Conservation (phyloP, 2,113 vertebrate species). For the Anas platyrhynchos region DNA sequence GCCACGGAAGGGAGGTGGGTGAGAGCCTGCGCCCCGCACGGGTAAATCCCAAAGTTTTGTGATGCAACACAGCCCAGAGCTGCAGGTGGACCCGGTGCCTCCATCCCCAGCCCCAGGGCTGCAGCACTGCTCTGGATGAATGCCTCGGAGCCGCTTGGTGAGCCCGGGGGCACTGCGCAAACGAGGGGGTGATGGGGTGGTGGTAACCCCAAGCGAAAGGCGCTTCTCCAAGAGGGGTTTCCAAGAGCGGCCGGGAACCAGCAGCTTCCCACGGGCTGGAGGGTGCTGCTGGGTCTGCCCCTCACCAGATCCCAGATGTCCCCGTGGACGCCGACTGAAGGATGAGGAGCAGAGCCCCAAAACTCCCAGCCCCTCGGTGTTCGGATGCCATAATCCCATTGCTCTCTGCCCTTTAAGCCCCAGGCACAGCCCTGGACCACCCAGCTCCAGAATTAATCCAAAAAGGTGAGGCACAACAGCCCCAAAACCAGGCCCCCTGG, state of each 20-base stretch:
- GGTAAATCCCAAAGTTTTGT: too few relatives aligned
- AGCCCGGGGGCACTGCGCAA: fast-evolving
- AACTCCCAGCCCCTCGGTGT: neutral
- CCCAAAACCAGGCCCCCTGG: neutral
- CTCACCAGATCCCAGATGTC: neutral
- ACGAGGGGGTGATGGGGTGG: too few relatives aligned
- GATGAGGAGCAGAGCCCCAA: neutral
- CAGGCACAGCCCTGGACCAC: neutral
- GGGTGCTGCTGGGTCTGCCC: fast-evolving
- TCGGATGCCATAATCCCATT: neutral
- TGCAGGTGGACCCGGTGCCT: too few relatives aligned
- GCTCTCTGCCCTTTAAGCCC: neutral
- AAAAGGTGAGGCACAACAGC: neutral
- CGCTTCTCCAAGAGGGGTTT: neutral
- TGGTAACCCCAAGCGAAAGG: too few relatives aligned
- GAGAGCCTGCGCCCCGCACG: too few relatives aligned
- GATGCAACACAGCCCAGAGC: too few relatives aligned
- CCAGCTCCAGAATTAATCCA: fast-evolving
- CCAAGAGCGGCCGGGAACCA: neutral
- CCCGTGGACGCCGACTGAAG: neutral
- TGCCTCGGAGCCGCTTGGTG: too few relatives aligned
- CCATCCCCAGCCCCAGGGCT: too few relatives aligned
- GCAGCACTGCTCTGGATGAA: too few relatives aligned
- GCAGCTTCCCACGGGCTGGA: too few relatives aligned
- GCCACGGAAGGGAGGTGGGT: too few relatives aligned